phyloP scores from a whole-genome alignment of 1,140 invertebrate genomes.

The Ips nitidus region DNA sequence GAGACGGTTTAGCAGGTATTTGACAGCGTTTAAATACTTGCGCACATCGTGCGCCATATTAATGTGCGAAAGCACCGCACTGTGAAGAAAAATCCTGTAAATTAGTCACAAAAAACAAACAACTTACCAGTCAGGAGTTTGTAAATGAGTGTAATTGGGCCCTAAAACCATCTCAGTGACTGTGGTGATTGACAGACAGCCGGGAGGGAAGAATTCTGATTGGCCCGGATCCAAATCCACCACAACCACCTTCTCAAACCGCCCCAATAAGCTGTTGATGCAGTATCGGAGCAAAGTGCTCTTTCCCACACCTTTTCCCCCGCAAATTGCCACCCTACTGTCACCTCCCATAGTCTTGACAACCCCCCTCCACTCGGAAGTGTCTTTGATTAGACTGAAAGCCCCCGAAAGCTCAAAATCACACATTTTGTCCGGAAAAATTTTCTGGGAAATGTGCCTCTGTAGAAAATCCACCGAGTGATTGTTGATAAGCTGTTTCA shows the following conservation, averaged over 20 bases:
- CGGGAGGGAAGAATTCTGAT: slow-evolving; percentile 74
- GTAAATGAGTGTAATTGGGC: slow-evolving; percentile 76
- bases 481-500: slow-evolving; percentile 52
- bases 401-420: slow-evolving; percentile 45
- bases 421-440: slow-evolving; percentile 49
- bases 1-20: slow-evolving; percentile 53
- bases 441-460: slow-evolving; percentile 48
- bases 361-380: slow-evolving; percentile 47
- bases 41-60: slow-evolving; percentile 58
- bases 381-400: slow-evolving; percentile 47
- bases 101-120: slow-evolving; percentile 9
- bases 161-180: slow-evolving; percentile 69
- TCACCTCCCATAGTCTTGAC: slow-evolving; percentile 39
- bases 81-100: slow-evolving; percentile 49
- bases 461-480: slow-evolving; percentile 51
- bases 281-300: slow-evolving; percentile 71
- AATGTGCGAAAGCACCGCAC: slow-evolving; percentile 61
- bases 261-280: slow-evolving; percentile 63
- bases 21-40: slow-evolving; percentile 58
- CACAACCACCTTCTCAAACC: slow-evolving; percentile 59
- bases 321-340: slow-evolving; percentile 60
- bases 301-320: slow-evolving; percentile 78
- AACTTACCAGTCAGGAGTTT: slow-evolving; percentile 59
- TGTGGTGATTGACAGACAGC: slow-evolving; percentile 66
- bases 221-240: slow-evolving; percentile 86